A percentile compares a stretch with the other conserved stretches of the same genome.
Evolutionary conservation across 2,113 vertebrate species (phyloP).

Genomic region (Caracal caracal): DNA sequence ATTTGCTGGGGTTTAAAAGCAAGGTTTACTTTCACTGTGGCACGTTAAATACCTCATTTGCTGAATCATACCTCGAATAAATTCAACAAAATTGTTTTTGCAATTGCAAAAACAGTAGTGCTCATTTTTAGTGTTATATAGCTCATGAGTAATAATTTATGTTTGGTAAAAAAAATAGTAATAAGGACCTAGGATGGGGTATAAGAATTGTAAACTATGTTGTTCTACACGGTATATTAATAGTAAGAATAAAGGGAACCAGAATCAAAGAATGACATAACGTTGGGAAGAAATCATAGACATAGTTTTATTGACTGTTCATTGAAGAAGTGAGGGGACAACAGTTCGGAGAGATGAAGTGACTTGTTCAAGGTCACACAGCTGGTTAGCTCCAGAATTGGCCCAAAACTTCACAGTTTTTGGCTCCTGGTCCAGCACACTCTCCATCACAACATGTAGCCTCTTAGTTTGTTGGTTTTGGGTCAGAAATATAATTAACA

Average conservation of each 20-base stretch:
- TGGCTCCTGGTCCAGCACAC: slow-evolving; percentile 53
- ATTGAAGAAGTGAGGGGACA: background rate
- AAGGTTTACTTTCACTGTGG: slow-evolving; percentile 23
- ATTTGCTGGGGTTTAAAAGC: slow-evolving; percentile 62
- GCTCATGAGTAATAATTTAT: slow-evolving; percentile 36
- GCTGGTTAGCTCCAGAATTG: slow-evolving; percentile 62
- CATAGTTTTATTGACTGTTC: slow-evolving; percentile 4
- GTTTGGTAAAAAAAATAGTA: slow-evolving; percentile 1
- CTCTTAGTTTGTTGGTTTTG: slow-evolving; percentile 72
- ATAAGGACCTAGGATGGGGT: slow-evolving; percentile 12
- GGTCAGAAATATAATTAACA: slow-evolving; percentile 75
- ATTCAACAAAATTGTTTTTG: slow-evolving; percentile 58
- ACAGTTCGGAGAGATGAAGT: background rate
- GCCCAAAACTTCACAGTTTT: slow-evolving; percentile 52
- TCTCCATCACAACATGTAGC: slow-evolving; percentile 66
- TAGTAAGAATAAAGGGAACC: slow-evolving; percentile 26
- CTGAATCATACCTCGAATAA: slow-evolving; percentile 60
- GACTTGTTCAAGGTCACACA: slow-evolving; percentile 72
- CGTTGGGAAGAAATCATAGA: background rate
- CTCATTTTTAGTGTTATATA: slow-evolving; percentile 51
- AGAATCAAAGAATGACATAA: background rate
- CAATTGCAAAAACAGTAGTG: background rate
- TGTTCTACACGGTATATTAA: background rate
- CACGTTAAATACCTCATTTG: slow-evolving; percentile 59
- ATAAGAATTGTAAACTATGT: background rate